Evolutionary conservation across 2,113 vertebrate species (phyloP).

Genomic region (Nothoprocta perdicaria): DNA sequence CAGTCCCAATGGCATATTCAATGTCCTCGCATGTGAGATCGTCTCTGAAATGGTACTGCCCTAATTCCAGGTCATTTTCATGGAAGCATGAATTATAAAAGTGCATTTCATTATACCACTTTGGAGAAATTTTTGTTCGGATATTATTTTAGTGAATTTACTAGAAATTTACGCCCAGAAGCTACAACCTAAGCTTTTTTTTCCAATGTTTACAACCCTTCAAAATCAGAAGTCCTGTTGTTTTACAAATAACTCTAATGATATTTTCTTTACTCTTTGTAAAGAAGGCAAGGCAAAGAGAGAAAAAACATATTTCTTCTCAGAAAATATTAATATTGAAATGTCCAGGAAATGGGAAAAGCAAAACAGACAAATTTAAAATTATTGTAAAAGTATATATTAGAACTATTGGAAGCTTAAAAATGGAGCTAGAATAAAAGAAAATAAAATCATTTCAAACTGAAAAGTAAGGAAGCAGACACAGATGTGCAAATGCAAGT

Average conservation of each 20-base stretch:
- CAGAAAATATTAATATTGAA: background rate
- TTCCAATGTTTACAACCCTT: background rate
- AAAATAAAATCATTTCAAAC: background rate
- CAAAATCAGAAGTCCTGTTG: background rate
- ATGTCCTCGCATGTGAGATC: background rate
- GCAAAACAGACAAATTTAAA: background rate
- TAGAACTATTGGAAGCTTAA: background rate
- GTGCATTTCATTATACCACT: no score
- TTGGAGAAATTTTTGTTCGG: no score
- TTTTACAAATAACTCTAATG: background rate
- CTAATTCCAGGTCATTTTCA: background rate
- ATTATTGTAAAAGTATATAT: background rate
- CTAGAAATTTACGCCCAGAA: background rate
- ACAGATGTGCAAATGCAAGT: background rate
- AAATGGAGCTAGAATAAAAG: background rate
- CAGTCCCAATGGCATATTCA: no score
- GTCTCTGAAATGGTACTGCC: background rate
- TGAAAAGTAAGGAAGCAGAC: background rate
- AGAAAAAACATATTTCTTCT: background rate
- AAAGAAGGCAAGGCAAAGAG: background rate
- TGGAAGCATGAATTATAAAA: background rate
- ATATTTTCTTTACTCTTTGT: background rate
- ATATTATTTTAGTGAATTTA: background rate
- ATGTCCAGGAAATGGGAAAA: background rate
- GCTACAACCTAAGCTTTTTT: background rate